Conservation (phyloP, 2,113 vertebrate genomes). For the Rhombomys opimus region DNA sequence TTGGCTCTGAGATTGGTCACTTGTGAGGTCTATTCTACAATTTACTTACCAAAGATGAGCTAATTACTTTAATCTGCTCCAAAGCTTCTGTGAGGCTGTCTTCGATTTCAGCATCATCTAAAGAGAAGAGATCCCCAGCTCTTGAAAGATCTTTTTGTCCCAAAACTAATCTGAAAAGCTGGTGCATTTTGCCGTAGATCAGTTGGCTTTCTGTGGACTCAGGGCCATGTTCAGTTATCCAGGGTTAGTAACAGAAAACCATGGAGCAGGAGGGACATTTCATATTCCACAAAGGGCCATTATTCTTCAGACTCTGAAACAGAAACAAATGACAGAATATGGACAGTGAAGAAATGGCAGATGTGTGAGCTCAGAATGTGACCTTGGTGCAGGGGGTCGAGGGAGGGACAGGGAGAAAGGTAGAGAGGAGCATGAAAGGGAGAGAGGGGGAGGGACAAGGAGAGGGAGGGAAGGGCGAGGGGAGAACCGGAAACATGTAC, state of each 20-base stretch:
- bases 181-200: constrained; percentile 90
- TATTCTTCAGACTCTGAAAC: constrained; percentile 52
- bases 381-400: not conserved
- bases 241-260: not conserved
- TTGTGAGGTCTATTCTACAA: not conserved
- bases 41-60: constrained; percentile 93
- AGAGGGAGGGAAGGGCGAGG: not conserved
- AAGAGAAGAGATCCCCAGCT: constrained; percentile 97
- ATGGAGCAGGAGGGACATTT: fast-evolving
- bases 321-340: not conserved
- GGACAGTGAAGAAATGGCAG: not conserved
- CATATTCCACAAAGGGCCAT: fast-evolving
- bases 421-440: not conserved
- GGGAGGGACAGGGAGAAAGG: not conserved
- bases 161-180: constrained; percentile 94
- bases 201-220: not conserved
- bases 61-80: constrained; percentile 95
- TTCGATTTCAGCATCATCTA: constrained; percentile 95
- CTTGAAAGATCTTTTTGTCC: constrained; percentile 95
- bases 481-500: fast-evolving
- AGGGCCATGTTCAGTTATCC: not conserved
- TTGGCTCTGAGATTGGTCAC: not conserved
- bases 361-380: not conserved
- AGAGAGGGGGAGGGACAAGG: not conserved
- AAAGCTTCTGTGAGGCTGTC: constrained; percentile 95